These are phyloP conservation scores for Acanthisitta chloris DNA, from an alignment of 2,113 vertebrate species.

Conservation along the genomic window DNA sequence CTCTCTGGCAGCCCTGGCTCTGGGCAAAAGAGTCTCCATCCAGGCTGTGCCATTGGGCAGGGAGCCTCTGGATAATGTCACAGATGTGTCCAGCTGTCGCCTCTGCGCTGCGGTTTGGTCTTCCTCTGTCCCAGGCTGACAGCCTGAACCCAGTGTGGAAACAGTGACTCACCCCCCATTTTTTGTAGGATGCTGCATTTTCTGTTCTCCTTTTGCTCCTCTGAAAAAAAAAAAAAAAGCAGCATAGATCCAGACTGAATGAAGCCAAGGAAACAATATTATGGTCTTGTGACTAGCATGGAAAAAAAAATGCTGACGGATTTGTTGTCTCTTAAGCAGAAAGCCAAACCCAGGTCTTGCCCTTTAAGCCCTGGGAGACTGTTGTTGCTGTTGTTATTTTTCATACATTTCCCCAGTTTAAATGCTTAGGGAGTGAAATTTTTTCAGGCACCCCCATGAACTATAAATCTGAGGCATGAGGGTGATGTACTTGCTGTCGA, in stretches of 20 bases:
- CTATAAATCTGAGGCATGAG: background rate
- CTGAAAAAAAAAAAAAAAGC: background rate
- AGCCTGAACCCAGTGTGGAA: background rate
- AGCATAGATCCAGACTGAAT: background rate
- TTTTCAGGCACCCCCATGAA: too few relatives aligned
- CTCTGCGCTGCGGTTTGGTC: background rate
- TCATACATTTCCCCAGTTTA: background rate
- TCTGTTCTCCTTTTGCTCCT: slow-evolving; percentile 65
- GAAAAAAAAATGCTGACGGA: slow-evolving; percentile 35
- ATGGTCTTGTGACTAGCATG: slow-evolving; percentile 40
- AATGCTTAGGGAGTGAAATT: background rate
- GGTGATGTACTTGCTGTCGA: rapidly evolving
- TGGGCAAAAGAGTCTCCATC: background rate
- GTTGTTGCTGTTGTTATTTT: background rate
- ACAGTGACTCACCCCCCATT: background rate
- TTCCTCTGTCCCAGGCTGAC: background rate
- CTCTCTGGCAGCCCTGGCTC: background rate
- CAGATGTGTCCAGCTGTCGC: background rate
- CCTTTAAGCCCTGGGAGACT: background rate
- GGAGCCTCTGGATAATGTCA: background rate
- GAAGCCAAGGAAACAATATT: slow-evolving; percentile 12
- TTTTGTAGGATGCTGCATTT: slow-evolving; percentile 47
- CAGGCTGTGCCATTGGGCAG: background rate
- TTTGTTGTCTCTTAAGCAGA: background rate
- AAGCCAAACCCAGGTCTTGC: background rate